Percentiles rank a stretch among this genome's conserved stretches.
Conservation (phyloP, 2,113 vertebrate species). For the Dicerorhinus sumatrensis region DNA sequence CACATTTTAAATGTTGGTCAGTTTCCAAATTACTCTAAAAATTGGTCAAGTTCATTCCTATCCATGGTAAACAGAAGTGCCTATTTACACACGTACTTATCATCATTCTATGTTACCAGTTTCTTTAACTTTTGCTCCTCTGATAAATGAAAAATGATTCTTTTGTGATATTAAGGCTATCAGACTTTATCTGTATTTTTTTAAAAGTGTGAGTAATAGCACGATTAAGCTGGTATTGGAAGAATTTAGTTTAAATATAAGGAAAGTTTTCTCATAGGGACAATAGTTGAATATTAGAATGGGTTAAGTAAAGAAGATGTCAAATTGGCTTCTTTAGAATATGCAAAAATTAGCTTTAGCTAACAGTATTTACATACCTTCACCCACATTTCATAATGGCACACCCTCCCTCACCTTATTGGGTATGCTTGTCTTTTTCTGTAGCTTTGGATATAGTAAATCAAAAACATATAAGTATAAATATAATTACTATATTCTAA, state of each 20-base stretch:
- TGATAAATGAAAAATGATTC: background rate
- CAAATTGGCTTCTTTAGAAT: background rate
- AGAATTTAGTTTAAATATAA: slow-evolving; percentile 7
- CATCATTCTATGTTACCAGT: background rate
- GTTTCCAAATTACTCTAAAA: background rate
- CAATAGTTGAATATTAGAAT: background rate
- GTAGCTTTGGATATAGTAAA: background rate
- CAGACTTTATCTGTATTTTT: background rate
- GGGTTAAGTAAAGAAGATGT: background rate
- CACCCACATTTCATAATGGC: background rate
- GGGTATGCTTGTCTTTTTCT: background rate
- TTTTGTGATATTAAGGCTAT: background rate
- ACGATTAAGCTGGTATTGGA: background rate
- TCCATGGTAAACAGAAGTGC: background rate
- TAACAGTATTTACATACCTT: background rate
- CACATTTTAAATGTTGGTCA: background rate
- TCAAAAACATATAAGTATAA: background rate
- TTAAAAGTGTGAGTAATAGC: background rate
- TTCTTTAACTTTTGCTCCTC: background rate
- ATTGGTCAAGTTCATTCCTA: background rate
- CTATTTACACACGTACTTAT: background rate
- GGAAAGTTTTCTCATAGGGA: background rate
- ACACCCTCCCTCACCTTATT: background rate
- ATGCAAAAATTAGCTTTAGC: background rate
- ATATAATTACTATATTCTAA: too few species aligned